Conservation (phyloP, 1,140 invertebrate species). For the Cecropterus lyciades region DNA sequence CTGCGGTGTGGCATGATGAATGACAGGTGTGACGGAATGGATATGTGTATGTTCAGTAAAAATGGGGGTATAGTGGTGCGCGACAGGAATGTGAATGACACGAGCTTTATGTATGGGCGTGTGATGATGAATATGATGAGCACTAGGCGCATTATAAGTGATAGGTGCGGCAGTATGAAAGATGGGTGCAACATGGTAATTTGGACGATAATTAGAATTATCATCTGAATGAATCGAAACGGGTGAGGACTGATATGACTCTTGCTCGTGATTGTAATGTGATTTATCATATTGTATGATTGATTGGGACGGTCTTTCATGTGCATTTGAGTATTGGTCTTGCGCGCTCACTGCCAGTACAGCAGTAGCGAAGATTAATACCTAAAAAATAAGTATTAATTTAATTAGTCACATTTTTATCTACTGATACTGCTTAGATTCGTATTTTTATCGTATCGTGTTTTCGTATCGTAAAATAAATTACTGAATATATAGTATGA, state of each 20-base stretch:
- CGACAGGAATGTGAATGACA: slow-evolving; percentile 21
- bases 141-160: slow-evolving; percentile 20
- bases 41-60: slow-evolving; percentile 5
- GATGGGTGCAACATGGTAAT: slow-evolving; percentile 28
- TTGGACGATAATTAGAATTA: neutral
- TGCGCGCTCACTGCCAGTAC: slow-evolving; percentile 40
- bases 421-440: too few relatives aligned
- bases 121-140: neutral
- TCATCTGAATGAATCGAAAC: neutral
- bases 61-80: slow-evolving; percentile 3
- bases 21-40: slow-evolving; percentile 46
- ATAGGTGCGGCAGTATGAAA: slow-evolving; percentile 24
- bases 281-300: slow-evolving; percentile 33
- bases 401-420: neutral
- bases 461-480: neutral
- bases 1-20: slow-evolving; percentile 39
- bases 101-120: neutral
- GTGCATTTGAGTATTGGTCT: slow-evolving; percentile 38
- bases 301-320: slow-evolving; percentile 39
- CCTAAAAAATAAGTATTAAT: slow-evolving; percentile 34
- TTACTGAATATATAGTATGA: neutral
- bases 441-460: too few relatives aligned
- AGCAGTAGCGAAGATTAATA: slow-evolving; percentile 42
- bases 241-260: neutral
- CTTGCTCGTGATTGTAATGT: slow-evolving; percentile 16